These are phyloP conservation scores for Drosophila tsacasi DNA, from an alignment of 1,140 invertebrate genomes.

Conservation along the genomic window DNA sequence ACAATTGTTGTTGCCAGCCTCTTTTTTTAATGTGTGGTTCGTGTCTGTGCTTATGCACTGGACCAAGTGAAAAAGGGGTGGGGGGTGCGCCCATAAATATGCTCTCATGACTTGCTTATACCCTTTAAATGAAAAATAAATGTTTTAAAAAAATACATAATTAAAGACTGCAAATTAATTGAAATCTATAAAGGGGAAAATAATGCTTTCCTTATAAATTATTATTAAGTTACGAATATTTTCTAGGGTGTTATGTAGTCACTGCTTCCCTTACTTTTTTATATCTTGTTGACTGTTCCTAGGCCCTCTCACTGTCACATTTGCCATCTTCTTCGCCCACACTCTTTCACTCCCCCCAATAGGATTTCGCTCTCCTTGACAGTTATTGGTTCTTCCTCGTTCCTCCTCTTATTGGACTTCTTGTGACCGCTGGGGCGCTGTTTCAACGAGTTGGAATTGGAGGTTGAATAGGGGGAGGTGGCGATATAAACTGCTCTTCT, in stretches of 20 bases:
- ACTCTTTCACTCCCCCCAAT: background rate
- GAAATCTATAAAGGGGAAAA: background rate
- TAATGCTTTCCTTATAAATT: background rate
- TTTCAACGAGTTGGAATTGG: constrained; percentile 14
- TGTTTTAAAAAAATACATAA: background rate
- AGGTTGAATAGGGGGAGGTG: background rate
- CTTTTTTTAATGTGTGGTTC: constrained; percentile 49
- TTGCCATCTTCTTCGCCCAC: background rate
- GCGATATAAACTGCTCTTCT: constrained; percentile 5
- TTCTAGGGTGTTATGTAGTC: background rate
- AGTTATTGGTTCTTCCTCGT: constrained; percentile 27
- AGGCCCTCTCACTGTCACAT: background rate
- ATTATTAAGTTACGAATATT: no score
- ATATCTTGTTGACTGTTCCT: background rate
- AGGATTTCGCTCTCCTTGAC: constrained; percentile 26
- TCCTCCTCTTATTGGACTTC: constrained; percentile 2
- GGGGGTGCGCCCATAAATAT: background rate
- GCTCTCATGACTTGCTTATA: constrained; percentile 1
- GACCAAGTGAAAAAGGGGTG: constrained; percentile 18
- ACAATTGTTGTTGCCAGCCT: constrained; percentile 13
- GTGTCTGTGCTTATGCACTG: constrained; percentile 62
- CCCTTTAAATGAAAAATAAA: background rate
- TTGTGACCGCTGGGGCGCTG: constrained; percentile 4
- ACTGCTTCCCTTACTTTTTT: background rate
- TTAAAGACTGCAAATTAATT: background rate